Evolutionary conservation across 2,113 vertebrate species (phyloP).

Genomic region (Gymnorhina tibicen): DNA sequence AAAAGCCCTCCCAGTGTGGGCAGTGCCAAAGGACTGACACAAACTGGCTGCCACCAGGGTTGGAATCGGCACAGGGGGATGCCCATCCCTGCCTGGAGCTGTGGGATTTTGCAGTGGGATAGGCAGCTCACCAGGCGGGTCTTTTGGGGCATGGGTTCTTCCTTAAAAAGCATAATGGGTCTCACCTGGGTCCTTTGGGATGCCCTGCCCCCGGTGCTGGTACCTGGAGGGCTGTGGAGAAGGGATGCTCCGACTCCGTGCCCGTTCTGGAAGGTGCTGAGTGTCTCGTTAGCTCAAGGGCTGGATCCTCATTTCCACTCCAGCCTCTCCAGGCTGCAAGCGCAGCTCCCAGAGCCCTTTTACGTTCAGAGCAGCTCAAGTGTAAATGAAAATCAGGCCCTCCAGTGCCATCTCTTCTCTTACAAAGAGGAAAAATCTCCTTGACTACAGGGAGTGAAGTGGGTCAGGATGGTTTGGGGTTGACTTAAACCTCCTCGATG

Average conservation of each 20-base stretch:
- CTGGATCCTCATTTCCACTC: conserved; percentile 5
- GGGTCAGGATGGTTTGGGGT: not conserved
- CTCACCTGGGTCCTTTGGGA: not conserved
- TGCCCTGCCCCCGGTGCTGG: fast-evolving
- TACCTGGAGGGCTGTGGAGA: fast-evolving
- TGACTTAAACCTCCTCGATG: not conserved
- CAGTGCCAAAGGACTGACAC: not conserved
- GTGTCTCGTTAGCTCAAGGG: not conserved
- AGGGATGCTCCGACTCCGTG: fast-evolving
- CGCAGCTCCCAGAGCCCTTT: not conserved
- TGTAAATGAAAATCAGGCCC: conserved; percentile 27
- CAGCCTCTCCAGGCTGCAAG: conserved; percentile 14
- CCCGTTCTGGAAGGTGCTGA: fast-evolving
- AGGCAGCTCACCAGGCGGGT: fast-evolving
- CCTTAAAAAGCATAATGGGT: fast-evolving
- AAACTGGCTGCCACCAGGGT: not conserved
- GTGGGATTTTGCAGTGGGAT: not conserved
- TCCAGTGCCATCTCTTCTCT: conserved; percentile 12
- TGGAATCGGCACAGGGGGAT: fast-evolving
- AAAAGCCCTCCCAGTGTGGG: not conserved
- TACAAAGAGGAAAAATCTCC: not conserved
- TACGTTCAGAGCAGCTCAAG: conserved; percentile 7
- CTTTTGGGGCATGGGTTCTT: not conserved
- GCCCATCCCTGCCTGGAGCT: not conserved
- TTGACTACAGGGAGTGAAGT: conserved; percentile 28